These are phyloP conservation scores for Fulmarus glacialis DNA, from an alignment of 2,113 vertebrate genomes.

Conservation along the genomic window DNA sequence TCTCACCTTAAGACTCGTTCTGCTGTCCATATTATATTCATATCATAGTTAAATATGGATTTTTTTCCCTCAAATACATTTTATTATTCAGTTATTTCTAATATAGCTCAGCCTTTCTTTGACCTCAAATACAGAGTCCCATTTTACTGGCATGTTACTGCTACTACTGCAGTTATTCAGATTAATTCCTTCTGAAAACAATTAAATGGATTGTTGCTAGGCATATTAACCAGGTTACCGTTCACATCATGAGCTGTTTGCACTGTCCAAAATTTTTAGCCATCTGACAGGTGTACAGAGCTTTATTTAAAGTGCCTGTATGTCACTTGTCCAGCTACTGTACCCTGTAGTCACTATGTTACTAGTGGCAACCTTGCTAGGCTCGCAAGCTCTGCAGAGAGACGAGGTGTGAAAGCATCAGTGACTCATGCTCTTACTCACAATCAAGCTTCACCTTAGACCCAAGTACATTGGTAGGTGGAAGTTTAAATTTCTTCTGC, in stretches of 20 bases:
- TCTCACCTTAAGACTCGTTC: background rate
- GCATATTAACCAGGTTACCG: background rate
- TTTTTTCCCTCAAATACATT: background rate
- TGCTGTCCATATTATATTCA: background rate
- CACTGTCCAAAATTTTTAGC: background rate
- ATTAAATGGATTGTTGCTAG: background rate
- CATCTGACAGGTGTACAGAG: background rate
- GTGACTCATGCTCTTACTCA: background rate
- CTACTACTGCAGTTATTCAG: background rate
- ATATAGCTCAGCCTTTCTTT: background rate
- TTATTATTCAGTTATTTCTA: background rate
- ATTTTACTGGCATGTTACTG: background rate
- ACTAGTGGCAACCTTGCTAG: background rate
- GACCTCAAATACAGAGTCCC: background rate
- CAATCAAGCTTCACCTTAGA: background rate
- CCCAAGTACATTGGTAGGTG: background rate
- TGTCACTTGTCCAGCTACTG: background rate
- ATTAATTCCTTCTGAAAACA: background rate
- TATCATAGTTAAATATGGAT: background rate
- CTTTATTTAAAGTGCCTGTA: background rate
- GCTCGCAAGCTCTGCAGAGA: background rate
- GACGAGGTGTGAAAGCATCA: background rate
- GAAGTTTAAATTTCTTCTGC: background rate
- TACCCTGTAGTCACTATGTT: background rate
- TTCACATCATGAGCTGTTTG: background rate